phyloP scores from a whole-genome alignment of 2,113 vertebrate genomes.

The Callipepla squamata region DNA sequence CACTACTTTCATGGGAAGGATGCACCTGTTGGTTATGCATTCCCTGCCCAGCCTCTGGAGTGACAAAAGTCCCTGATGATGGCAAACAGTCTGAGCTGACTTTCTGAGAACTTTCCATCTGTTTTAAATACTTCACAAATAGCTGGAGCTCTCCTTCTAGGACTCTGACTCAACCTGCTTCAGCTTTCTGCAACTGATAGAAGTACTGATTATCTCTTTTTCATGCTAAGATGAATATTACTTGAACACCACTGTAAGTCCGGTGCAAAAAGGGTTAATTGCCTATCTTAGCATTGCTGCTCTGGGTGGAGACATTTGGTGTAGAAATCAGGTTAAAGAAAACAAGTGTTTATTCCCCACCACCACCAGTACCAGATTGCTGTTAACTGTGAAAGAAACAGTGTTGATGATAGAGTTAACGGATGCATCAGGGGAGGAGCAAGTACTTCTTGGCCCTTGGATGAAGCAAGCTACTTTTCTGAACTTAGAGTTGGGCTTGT shows the following conservation, averaged over 20 bases:
- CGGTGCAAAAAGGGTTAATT: neutral
- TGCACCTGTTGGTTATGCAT: neutral
- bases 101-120: neutral
- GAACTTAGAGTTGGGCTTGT: neutral
- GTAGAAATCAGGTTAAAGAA: neutral
- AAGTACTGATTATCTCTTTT: neutral
- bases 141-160: neutral
- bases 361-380: rapidly evolving
- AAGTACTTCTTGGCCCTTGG: neutral
- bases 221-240: neutral
- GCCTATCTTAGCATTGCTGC: neutral
- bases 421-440: neutral
- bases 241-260: neutral
- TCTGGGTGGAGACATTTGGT: neutral
- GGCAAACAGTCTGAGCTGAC: neutral
- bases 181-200: neutral
- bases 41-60: neutral
- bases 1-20: neutral
- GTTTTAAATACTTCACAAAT: neutral
- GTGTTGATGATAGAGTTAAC: neutral
- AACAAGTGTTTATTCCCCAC: neutral
- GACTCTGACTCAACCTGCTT: neutral
- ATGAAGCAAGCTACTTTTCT: neutral
- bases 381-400: neutral
- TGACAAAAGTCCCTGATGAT: neutral